Percentiles rank a stretch among this genome's conserved stretches.
Conservation (phyloP, 2,113 vertebrate species). For the Anser cygnoides region DNA sequence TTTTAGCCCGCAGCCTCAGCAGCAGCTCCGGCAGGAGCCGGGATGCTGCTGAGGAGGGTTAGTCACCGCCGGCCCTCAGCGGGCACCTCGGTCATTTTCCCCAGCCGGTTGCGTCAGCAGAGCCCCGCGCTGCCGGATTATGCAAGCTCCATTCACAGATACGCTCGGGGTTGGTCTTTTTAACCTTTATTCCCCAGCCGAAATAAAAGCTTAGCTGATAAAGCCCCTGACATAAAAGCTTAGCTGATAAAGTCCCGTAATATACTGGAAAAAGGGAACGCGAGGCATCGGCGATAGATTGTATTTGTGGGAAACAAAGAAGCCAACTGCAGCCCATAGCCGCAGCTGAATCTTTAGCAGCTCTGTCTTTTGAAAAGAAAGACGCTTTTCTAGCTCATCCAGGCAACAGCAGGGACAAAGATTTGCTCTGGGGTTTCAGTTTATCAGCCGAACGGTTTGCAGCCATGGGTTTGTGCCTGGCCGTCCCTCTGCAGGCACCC, state of each 20-base stretch:
- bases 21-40: conserved; percentile 25
- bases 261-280: not conserved
- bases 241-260: conserved; percentile 5
- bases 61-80: conserved; percentile 60
- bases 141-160: conserved; percentile 31
- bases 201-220: not conserved
- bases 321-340: not conserved
- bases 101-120: conserved; percentile 42
- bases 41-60: conserved; percentile 48
- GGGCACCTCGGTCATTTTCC: conserved; percentile 54
- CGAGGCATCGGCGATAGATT: not conserved
- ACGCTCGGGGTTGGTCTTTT: not conserved
- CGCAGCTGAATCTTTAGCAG: not conserved
- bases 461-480: not conserved
- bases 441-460: not conserved
- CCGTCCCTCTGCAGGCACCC: not conserved
- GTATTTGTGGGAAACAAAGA: not conserved
- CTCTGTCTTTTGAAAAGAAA: not conserved
- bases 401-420: not conserved
- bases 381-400: not conserved
- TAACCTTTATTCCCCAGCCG: not conserved
- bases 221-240: not conserved
- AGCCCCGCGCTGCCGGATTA: conserved; percentile 43
- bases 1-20: conserved; percentile 44
- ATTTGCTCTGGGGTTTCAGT: not conserved